Conservation (phyloP, 2,888 invertebrate genomes). For the Lasioglossum villosulum region DNA sequence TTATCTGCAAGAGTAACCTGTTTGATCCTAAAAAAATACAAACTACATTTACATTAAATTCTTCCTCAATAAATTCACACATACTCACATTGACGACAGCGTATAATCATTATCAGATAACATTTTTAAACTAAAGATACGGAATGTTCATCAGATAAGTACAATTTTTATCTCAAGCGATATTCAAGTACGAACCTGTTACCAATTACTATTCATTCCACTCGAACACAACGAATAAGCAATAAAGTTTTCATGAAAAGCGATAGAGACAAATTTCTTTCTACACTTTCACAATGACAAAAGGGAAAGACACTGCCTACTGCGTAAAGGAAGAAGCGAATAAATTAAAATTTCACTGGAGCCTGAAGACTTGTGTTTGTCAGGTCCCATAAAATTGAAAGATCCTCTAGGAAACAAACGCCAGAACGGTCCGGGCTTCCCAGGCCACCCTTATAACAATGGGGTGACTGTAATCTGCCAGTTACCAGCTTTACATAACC, state of each 20-base stretch:
- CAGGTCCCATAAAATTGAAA: not conserved
- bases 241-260: not conserved
- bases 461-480: slow-evolving; percentile 34
- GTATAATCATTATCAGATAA: not conserved
- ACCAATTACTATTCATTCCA: not conserved
- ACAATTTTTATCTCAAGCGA: not conserved
- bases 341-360: not conserved
- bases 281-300: not conserved
- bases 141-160: not conserved
- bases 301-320: not conserved
- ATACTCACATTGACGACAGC: not conserved
- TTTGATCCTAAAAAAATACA: not conserved
- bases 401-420: not conserved
- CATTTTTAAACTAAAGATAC: not conserved
- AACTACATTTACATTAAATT: not conserved
- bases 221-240: not conserved
- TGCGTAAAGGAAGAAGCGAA: not conserved
- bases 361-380: not conserved
- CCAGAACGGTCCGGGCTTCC: not conserved
- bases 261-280: not conserved
- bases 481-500: slow-evolving; percentile 25
- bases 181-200: not conserved
- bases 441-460: slow-evolving; percentile 1
- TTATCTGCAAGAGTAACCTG: not conserved
- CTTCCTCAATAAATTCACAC: not conserved